phyloP scores from a whole-genome alignment of 1,140 invertebrate genomes.

The Brachionus paranguensis region DNA sequence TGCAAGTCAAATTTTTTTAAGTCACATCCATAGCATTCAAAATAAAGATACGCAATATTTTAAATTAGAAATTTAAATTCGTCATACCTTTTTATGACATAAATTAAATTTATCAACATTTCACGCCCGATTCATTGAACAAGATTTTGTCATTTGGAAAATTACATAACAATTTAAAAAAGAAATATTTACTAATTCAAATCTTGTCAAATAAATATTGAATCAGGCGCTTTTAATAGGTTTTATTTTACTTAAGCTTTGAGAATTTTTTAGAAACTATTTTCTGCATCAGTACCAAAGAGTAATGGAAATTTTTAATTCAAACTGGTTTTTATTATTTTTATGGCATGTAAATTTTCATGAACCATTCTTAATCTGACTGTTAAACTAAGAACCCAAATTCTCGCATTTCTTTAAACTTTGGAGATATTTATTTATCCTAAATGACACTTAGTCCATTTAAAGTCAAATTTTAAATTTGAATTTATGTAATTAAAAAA shows the following conservation, averaged over 20 bases:
- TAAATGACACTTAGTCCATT: neutral
- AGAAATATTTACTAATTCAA: neutral
- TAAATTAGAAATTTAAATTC: neutral
- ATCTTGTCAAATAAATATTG: neutral
- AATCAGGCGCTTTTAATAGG: neutral
- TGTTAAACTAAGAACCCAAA: neutral
- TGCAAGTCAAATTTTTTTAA: neutral
- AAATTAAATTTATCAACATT: neutral
- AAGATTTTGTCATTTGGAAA: neutral
- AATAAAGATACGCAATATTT: neutral
- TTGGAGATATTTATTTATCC: neutral
- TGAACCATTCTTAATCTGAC: too few species aligned
- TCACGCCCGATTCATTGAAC: neutral
- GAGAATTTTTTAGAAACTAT: neutral
- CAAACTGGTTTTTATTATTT: too few species aligned
- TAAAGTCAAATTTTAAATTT: neutral
- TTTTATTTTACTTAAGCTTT: neutral
- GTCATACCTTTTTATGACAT: neutral
- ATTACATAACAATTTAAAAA: neutral
- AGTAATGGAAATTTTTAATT: too few species aligned
- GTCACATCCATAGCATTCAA: too few species aligned
- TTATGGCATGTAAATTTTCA: too few species aligned
- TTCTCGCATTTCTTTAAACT: neutral
- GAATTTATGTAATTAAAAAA: too few species aligned
- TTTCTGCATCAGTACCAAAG: too few species aligned